Evolutionary conservation across 2,888 invertebrate genomes (phyloP).

Genomic region (Lasioglossum pauxillum): DNA sequence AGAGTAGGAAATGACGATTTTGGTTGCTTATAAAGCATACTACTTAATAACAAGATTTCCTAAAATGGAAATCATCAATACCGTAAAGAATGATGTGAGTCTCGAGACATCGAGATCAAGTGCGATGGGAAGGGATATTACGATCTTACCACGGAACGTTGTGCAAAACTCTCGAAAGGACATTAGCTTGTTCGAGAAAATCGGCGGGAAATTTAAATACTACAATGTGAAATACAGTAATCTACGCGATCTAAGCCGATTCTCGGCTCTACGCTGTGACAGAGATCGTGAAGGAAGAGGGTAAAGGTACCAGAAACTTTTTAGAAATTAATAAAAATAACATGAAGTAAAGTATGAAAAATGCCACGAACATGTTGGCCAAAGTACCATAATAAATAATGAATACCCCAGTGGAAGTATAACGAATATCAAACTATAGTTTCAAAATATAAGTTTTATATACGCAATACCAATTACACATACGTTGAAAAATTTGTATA

Average conservation of each 20-base stretch:
- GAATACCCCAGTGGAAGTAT: no score
- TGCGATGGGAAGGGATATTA: slow-evolving; percentile 56
- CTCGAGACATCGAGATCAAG: slow-evolving; percentile 73
- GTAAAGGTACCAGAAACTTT: no score
- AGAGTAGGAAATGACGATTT: slow-evolving; percentile 85
- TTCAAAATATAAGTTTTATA: background rate
- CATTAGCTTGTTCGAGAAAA: slow-evolving; percentile 23
- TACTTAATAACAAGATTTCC: slow-evolving; percentile 76
- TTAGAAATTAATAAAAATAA: no score
- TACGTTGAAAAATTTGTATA: background rate
- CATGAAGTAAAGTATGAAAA: no score
- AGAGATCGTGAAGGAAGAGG: no score
- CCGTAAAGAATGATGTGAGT: slow-evolving; percentile 68
- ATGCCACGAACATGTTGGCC: no score
- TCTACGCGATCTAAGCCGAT: no score
- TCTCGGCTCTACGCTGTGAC: no score
- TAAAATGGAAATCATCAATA: slow-evolving; percentile 83
- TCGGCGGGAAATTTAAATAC: slow-evolving; percentile 48
- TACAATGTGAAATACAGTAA: background rate
- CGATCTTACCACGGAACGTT: slow-evolving; percentile 33
- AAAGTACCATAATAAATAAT: no score
- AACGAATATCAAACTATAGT: no score
- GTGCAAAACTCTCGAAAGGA: slow-evolving; percentile 33
- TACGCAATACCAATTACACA: background rate
- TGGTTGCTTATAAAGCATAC: slow-evolving; percentile 89